Evolutionary conservation across 2,797 vertebrate species (phyloP).

Genomic region (Eupleurogrammus muticus): DNA sequence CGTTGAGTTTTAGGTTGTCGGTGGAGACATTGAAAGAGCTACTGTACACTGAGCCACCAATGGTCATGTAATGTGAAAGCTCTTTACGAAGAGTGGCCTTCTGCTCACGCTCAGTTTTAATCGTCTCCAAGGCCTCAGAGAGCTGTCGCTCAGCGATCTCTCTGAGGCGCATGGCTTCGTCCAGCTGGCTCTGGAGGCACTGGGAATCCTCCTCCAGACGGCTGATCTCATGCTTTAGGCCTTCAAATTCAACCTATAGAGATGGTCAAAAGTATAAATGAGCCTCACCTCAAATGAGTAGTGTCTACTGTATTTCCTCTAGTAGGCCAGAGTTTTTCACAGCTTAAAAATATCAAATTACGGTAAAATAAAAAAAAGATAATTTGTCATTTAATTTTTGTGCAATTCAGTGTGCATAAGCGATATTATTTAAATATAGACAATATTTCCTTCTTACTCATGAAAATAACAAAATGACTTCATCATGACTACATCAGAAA

Average conservation of each 20-base stretch:
- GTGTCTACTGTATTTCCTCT: not conserved
- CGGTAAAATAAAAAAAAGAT: not conserved
- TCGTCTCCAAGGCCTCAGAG: conserved; percentile 93
- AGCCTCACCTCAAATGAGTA: not conserved
- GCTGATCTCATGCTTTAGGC: conserved; percentile 97
- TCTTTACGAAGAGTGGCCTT: conserved; percentile 96
- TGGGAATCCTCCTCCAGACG: conserved; percentile 95
- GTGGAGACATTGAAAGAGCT: conserved; percentile 89
- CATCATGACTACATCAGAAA: no score
- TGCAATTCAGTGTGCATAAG: not conserved
- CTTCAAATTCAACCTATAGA: conserved; percentile 95
- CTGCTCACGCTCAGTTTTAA: conserved; percentile 96
- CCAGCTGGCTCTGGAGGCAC: conserved; percentile 94
- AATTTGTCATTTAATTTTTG: no score
- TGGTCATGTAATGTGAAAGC: conserved; percentile 96
- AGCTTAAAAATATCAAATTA: not conserved
- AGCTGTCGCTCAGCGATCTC: conserved; percentile 97
- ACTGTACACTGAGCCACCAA: conserved; percentile 92
- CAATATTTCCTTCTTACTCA: no score
- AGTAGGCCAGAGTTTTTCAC: not conserved
- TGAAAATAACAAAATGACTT: not conserved
- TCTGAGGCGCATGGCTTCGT: conserved; percentile 93
- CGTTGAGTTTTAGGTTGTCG: conserved; percentile 83
- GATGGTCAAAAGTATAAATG: conserved; percentile 14
- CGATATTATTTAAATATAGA: no score